These are phyloP conservation scores for Criorhina ranunculi DNA, from an alignment of 2,888 invertebrate genomes.

Conservation along the genomic window DNA sequence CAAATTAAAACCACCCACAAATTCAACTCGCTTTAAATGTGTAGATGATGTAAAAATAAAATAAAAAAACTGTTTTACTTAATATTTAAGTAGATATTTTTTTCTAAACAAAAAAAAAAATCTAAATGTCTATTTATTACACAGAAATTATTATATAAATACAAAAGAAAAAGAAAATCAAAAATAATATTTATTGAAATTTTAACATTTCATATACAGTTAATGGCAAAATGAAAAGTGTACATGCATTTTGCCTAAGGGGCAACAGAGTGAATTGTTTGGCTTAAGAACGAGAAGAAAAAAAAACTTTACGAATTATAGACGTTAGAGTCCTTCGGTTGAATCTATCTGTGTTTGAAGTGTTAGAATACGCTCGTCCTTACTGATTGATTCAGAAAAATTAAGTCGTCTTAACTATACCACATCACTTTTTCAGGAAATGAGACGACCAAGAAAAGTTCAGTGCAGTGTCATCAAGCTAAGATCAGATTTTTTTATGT, in stretches of 20 bases:
- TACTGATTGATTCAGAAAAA: too few relatives aligned
- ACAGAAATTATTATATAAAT: constrained; percentile 60
- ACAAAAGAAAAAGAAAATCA: constrained; percentile 13
- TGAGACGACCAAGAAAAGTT: too few relatives aligned
- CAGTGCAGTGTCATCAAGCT: too few relatives aligned
- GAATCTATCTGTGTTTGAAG: too few relatives aligned
- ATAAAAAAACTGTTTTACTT: constrained; percentile 57
- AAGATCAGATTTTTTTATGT: too few relatives aligned
- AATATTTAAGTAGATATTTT: constrained; percentile 76
- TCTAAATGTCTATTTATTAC: constrained; percentile 76
- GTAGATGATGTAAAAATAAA: constrained; percentile 56
- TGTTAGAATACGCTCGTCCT: too few relatives aligned
- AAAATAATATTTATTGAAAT: constrained; percentile 69
- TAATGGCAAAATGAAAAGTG: constrained; percentile 34
- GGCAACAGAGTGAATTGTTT: background rate
- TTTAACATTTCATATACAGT: constrained; percentile 67
- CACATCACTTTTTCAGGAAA: too few relatives aligned
- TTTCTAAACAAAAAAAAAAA: constrained; percentile 47
- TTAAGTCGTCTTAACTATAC: too few relatives aligned
- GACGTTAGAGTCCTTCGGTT: too few relatives aligned
- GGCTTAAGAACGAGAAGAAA: background rate
- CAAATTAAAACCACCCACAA: constrained; percentile 72
- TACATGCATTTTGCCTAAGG: constrained; percentile 15
- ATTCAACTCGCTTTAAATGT: constrained; percentile 76
- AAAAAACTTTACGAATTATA: too few relatives aligned